phyloP scores from a whole-genome alignment of 2,888 invertebrate genomes.

The Formica aserva region DNA sequence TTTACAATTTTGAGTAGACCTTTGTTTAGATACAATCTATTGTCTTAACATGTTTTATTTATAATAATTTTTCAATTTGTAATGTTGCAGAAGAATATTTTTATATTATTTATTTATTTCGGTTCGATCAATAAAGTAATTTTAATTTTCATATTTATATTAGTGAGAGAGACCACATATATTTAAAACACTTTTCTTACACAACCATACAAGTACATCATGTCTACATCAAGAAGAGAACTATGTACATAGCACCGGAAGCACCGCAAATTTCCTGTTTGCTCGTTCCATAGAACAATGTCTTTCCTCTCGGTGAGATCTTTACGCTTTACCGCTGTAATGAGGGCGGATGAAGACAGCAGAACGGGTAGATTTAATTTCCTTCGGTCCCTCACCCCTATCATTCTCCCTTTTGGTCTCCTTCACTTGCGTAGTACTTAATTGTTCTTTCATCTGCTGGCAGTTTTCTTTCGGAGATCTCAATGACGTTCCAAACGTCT shows the following conservation, averaged over 20 bases:
- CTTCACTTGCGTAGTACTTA: constrained; percentile 52
- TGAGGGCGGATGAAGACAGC: constrained; percentile 72
- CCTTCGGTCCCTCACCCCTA: constrained; percentile 59
- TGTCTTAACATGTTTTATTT: neutral
- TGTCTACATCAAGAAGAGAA: neutral
- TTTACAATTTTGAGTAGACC: neutral
- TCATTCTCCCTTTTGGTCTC: constrained; percentile 35
- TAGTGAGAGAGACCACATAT: neutral
- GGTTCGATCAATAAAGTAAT: neutral
- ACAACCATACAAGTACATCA: constrained; percentile 10
- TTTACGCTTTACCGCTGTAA: constrained; percentile 77
- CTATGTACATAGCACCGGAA: constrained; percentile 63
- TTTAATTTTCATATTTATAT: neutral
- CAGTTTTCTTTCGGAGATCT: constrained; percentile 53
- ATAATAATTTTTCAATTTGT: neutral
- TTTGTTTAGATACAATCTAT: neutral
- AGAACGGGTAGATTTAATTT: constrained; percentile 74
- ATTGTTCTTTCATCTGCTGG: constrained; percentile 61
- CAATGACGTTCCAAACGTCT: constrained; percentile 2
- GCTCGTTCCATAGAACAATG: constrained; percentile 75
- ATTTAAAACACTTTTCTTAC: neutral
- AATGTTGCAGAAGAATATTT: neutral
- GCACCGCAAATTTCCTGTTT: constrained; percentile 76
- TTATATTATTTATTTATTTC: neutral
- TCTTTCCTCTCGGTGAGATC: constrained; percentile 73